Evolutionary conservation across 2,797 vertebrate species (phyloP).

Genomic region (Odontamblyopus lacepedii): DNA sequence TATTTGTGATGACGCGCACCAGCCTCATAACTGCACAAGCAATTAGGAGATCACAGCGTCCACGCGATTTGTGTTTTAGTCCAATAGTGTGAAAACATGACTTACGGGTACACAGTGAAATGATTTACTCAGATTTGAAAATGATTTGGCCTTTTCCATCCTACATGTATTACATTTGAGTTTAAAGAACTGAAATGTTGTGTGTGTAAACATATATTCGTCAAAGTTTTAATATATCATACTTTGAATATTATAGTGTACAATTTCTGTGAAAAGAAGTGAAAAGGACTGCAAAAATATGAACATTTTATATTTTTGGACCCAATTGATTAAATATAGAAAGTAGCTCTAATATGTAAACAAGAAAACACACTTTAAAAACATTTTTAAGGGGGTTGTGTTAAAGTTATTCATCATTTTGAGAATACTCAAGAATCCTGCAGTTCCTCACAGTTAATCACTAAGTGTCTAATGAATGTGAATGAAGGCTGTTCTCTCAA

Average conservation of each 20-base stretch:
- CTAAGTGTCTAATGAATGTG: neutral
- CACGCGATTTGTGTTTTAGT: neutral
- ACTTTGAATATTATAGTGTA: no score
- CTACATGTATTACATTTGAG: neutral
- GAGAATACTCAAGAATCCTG: neutral
- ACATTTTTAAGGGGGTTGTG: no score
- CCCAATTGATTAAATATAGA: neutral
- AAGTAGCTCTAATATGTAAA: neutral
- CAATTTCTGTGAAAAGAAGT: neutral
- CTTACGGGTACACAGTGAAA: neutral
- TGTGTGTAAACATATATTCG: neutral
- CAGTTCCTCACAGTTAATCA: neutral
- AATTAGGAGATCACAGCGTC: slow-evolving; percentile 33
- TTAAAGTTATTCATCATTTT: no score
- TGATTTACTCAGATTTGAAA: neutral
- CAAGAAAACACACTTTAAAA: neutral
- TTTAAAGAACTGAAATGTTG: neutral
- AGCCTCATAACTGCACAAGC: slow-evolving; percentile 34
- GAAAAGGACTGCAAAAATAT: neutral
- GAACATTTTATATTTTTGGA: neutral
- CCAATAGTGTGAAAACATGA: neutral
- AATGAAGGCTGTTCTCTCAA: neutral
- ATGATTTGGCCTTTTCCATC: neutral
- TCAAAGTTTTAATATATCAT: neutral
- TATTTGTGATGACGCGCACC: slow-evolving; percentile 40